A percentile compares a stretch with the other conserved stretches of the same genome.
phyloP scores from a whole-genome alignment of 2,797 vertebrate species.

The Morus bassanus region DNA sequence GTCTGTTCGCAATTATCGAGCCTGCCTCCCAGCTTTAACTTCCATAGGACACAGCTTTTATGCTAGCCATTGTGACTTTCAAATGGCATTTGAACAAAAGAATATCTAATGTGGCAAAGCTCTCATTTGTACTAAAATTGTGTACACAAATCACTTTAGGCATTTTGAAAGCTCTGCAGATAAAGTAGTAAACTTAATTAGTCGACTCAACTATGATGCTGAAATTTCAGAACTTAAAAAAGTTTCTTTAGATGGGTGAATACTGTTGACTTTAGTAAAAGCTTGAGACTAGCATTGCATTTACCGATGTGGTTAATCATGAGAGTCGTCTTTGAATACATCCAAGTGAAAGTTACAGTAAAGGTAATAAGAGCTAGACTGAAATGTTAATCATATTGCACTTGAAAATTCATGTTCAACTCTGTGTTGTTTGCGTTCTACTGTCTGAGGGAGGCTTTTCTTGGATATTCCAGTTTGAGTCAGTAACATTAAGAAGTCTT shows the following conservation, averaged over 20 bases:
- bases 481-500: not conserved
- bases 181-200: slow-evolving; percentile 13
- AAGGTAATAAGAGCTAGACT: not conserved
- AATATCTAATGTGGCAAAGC: slow-evolving; percentile 51
- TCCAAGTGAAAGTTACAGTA: not conserved
- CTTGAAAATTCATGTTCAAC: not conserved
- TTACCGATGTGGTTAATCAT: not conserved
- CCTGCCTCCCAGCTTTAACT: slow-evolving; percentile 10
- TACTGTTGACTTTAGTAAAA: not conserved
- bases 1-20: not conserved
- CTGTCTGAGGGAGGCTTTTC: not conserved
- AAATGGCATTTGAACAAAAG: slow-evolving; percentile 46
- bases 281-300: not conserved
- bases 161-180: not conserved
- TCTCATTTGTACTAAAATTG: slow-evolving; percentile 20
- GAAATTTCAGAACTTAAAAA: not conserved
- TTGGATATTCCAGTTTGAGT: slow-evolving; percentile 26
- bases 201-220: not conserved
- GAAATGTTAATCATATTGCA: not conserved
- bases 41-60: slow-evolving; percentile 5
- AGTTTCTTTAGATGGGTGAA: not conserved
- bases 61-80: slow-evolving; percentile 26
- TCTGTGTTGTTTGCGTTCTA: not conserved
- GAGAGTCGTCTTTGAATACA: not conserved
- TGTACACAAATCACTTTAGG: not conserved